These are phyloP conservation scores for Globia sparganii DNA, from an alignment of 2,888 invertebrate genomes.

Conservation along the genomic window DNA sequence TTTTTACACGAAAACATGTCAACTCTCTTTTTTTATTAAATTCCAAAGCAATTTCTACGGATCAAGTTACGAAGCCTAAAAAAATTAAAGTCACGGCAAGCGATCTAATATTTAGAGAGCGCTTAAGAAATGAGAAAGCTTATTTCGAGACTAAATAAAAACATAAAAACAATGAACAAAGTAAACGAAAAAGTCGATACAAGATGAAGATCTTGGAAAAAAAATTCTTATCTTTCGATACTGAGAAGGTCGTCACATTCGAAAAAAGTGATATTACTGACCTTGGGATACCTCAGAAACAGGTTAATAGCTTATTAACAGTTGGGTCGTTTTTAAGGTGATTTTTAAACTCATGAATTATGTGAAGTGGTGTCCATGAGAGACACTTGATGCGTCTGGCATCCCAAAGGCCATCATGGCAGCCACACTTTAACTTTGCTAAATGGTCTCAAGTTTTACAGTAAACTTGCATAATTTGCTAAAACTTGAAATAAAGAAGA, in stretches of 20 bases:
- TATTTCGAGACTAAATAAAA: slow-evolving; percentile 38
- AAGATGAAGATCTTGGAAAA: slow-evolving; percentile 11
- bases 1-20: slow-evolving; percentile 20
- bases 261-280: neutral
- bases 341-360: slow-evolving; percentile 10
- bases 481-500: neutral
- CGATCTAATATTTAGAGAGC: slow-evolving; percentile 49
- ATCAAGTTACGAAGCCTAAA: slow-evolving; percentile 36
- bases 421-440: neutral
- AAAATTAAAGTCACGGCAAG: slow-evolving; percentile 32
- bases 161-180: slow-evolving; percentile 46
- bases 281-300: neutral
- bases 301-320: neutral
- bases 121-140: slow-evolving; percentile 54
- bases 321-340: neutral
- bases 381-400: neutral
- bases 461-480: neutral
- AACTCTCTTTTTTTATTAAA: slow-evolving; percentile 30
- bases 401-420: neutral
- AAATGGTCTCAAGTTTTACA: neutral
- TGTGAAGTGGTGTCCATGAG: slow-evolving; percentile 6
- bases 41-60: slow-evolving; percentile 33
- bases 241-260: neutral
- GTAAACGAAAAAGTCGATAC: slow-evolving; percentile 31
- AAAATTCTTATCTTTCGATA: slow-evolving; percentile 1